These are phyloP conservation scores for Hesperia comma DNA, from an alignment of 2,888 invertebrate species.

Conservation along the genomic window DNA sequence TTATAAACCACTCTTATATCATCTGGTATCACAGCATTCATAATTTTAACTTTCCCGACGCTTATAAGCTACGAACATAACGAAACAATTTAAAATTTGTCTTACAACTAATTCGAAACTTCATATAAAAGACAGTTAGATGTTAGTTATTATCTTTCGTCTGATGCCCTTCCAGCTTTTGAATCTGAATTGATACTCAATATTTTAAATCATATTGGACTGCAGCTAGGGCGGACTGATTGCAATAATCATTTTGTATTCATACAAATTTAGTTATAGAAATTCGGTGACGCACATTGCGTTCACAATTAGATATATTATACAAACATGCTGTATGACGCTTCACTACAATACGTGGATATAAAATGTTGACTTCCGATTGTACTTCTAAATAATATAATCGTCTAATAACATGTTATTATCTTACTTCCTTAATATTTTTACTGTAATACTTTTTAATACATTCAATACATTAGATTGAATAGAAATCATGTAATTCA, in stretches of 20 bases:
- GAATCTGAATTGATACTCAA: not conserved
- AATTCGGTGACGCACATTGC: not conserved
- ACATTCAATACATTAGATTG: not conserved
- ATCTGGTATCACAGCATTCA: slow-evolving; percentile 78
- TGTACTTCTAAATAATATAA: slow-evolving; percentile 17
- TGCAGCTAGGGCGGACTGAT: slow-evolving; percentile 50
- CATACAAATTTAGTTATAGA: not conserved
- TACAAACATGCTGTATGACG: slow-evolving; percentile 1
- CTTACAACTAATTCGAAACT: slow-evolving; percentile 59
- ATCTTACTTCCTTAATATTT: slow-evolving; percentile 2
- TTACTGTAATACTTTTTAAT: slow-evolving; percentile 9
- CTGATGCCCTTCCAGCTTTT: not conserved
- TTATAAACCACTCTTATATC: slow-evolving; percentile 55
- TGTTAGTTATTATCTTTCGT: not conserved
- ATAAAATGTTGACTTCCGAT: slow-evolving; percentile 14
- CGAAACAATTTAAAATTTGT: slow-evolving; percentile 55
- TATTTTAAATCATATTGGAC: slow-evolving; percentile 4
- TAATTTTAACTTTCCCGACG: slow-evolving; percentile 55
- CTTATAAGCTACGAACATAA: slow-evolving; percentile 66
- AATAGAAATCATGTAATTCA: not conserved
- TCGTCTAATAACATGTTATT: slow-evolving; percentile 19
- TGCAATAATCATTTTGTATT: slow-evolving; percentile 29
- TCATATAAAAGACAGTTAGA: slow-evolving; percentile 49
- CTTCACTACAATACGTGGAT: slow-evolving; percentile 3
- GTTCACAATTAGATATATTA: not conserved